Evolutionary conservation across 2,113 vertebrate species (phyloP), one percentile per base, ranked within the genome.

Genomic region (Microtus oregoni): DNA sequence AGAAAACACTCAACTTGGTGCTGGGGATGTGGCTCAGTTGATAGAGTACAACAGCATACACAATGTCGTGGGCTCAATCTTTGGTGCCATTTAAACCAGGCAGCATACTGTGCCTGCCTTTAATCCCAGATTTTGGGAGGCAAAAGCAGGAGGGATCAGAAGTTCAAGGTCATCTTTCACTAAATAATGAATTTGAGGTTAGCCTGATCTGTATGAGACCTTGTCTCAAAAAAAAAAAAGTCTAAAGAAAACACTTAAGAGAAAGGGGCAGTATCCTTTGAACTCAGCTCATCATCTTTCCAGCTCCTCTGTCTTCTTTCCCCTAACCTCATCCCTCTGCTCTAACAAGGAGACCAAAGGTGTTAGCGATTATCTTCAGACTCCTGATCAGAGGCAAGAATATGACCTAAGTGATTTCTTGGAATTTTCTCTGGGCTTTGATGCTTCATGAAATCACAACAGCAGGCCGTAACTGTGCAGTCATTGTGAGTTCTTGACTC

Each of bases 371-470:
- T 92, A 47, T 92, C 44, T 95, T 28, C 38, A 86, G 86, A 90
- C 75, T 93, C 65, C 52, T 95, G 13, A 50, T 94, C 44, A 83
- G 55, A 95, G 81, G 55, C 61, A 85, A 52, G 19, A 96, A 88
- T 28, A 91, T 44, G 32, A 22, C 63, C 67, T 86, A 92, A 82
- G 63, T 89, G 78, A 55, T 26, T 86, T 86, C 77, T 94, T 92
- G 38, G 90, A 65, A 92, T 92, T 94, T 96, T 55, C 76, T 92
- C 50, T 89, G 61, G 58, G 38, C 58, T 86, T 73, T 73, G 72
- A 94, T 75, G 50, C 41, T 86, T 96, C 35, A 9, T 94, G 77
- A 92, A 90, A 65, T 83, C 87, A 63, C 68, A 92, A 83, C 81
- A 92, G 13, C 72, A 90, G 65, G 17, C 30, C 61, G 7, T 90